Conservation (phyloP, 2,113 vertebrate species). For the Neodon shergylaensis region DNA sequence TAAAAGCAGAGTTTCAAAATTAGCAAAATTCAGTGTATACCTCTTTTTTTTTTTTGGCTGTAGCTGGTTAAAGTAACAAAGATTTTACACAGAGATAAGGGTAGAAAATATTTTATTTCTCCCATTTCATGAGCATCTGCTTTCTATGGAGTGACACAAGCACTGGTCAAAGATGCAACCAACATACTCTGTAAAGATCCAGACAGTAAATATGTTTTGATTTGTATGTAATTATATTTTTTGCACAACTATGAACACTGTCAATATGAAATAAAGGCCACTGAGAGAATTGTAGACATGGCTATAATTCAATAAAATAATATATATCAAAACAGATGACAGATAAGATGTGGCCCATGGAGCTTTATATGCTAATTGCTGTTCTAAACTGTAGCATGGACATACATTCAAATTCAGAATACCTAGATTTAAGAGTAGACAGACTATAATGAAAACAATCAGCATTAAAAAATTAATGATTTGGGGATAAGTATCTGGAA, state of each 20-base stretch:
- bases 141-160: background rate
- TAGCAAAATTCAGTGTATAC: background rate
- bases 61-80: background rate
- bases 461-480: background rate
- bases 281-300: background rate
- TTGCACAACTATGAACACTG: background rate
- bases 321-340: conserved; percentile 6
- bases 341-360: background rate
- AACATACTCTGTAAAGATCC: background rate
- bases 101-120: background rate
- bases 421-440: background rate
- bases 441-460: background rate
- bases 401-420: background rate
- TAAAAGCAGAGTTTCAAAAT: background rate
- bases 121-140: background rate
- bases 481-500: background rate
- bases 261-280: background rate
- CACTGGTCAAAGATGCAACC: background rate
- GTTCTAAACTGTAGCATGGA: background rate
- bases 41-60: background rate
- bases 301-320: background rate
- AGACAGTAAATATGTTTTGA: background rate
- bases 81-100: background rate
- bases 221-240: background rate
- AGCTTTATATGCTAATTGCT: background rate